Evolutionary conservation across 2,888 invertebrate species (phyloP), one percentile per base, ranked within the genome.

Genomic region (Axea sp.): DNA sequence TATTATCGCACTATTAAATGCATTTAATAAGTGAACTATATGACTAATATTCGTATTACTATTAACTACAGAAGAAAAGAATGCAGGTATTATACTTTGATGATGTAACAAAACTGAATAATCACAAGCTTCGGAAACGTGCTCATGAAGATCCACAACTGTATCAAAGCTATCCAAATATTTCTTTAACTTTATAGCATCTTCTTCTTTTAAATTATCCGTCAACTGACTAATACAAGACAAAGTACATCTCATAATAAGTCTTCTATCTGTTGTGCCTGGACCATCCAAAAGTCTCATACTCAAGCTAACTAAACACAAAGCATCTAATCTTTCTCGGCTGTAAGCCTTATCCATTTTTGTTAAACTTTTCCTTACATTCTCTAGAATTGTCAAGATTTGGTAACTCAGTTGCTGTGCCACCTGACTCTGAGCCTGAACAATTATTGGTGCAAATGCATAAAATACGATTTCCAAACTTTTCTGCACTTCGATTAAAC

Each of bases 401-500:
- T 93, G 93, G 86, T 94, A 94, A 76, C 92, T 90, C 33, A 95
- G 89, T 88, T 96, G 94, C 82, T 97, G 96, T 8, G 93, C 88
- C 37, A 95, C 92, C 86, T 95, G 92, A 79, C 92, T 92, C 53
- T 93, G 90, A 6, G 94, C 92, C 81, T 93, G 92, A 11, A 93
- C 91, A 49, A 97, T 91, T 75, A 92, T 89, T 73, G 92, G 89
- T 41, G 92, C 90, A 83, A 95, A 91, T 28, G 92, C 89, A 55
- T 91, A 90, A 78, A 95, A 93, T 7, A 91, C 91, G 76, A 91
- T 90, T 82, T 93, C 92, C 75, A 97, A 90, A 19, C 93, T 91
- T 88, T 96, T 95, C 26, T 96, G 88, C 71, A 95, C 90, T 86
- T 97, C 96, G 57, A 96, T 90, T 14, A 96, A 89, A 81, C 93